phyloP scores from a whole-genome alignment of 2,797 vertebrate genomes.

The Fistularia tabacaria region DNA sequence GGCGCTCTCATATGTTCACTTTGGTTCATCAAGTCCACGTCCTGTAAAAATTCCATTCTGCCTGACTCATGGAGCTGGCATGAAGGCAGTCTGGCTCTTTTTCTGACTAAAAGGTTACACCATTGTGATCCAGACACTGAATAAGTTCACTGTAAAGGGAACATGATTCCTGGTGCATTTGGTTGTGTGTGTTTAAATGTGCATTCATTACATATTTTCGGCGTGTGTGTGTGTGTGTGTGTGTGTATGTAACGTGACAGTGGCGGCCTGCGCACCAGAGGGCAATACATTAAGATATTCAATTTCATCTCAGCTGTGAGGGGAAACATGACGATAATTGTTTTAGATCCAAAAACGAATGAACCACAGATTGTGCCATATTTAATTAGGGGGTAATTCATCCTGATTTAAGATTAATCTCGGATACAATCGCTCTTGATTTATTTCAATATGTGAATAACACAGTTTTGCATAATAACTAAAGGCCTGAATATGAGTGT shows the following conservation, averaged over 20 bases:
- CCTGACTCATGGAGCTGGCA: slow-evolving; percentile 33
- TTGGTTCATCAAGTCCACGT: slow-evolving; percentile 5
- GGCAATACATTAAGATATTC: slow-evolving; percentile 30
- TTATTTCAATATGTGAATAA: slow-evolving; percentile 11
- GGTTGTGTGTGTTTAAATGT: not conserved
- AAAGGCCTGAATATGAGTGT: slow-evolving; percentile 6
- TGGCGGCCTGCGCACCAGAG: slow-evolving; percentile 5
- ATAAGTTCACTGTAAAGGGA: slow-evolving; percentile 2
- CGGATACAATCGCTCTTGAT: slow-evolving; percentile 16
- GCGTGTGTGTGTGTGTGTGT: not conserved
- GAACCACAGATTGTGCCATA: slow-evolving; percentile 40
- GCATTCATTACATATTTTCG: not conserved
- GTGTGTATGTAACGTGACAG: not conserved
- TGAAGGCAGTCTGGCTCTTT: slow-evolving; percentile 17
- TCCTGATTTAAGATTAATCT: not conserved
- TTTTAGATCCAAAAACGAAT: slow-evolving; percentile 45
- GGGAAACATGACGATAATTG: slow-evolving; percentile 31
- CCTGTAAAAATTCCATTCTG: slow-evolving; percentile 13
- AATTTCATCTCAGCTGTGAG: slow-evolving; percentile 25
- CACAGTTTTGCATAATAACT: not conserved
- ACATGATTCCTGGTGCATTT: not conserved
- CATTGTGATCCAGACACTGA: slow-evolving; percentile 28
- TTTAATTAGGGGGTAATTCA: slow-evolving; percentile 50
- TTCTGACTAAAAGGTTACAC: slow-evolving; percentile 19
- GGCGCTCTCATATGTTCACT: not conserved